Percentiles rank a stretch among this genome's conserved stretches.
These are phyloP conservation scores for Verasper variegatus DNA, from an alignment of 2,113 vertebrate genomes.

Conservation along the genomic window DNA sequence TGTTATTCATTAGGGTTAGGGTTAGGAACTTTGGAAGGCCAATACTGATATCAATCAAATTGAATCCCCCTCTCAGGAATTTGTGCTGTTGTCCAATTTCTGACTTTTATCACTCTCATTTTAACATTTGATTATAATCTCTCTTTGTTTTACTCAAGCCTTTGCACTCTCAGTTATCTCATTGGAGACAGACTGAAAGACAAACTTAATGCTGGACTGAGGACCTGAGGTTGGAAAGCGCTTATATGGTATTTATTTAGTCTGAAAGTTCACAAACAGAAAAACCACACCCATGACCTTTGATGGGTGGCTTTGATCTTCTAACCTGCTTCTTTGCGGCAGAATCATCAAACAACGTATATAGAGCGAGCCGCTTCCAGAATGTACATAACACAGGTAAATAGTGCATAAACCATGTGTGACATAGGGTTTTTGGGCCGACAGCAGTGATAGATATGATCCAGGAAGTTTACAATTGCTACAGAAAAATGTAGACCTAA, in stretches of 20 bases:
- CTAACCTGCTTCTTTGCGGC: background rate
- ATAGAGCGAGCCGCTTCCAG: too few relatives aligned
- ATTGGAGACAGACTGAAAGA: background rate
- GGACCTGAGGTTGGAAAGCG: background rate
- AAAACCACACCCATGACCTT: background rate
- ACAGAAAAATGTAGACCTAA: too few relatives aligned
- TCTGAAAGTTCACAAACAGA: background rate
- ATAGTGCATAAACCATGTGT: too few relatives aligned
- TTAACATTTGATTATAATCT: background rate
- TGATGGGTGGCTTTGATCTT: background rate
- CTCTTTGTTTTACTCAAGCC: background rate
- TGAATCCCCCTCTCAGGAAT: background rate
- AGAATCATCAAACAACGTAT: too few relatives aligned
- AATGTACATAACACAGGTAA: too few relatives aligned
- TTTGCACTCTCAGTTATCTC: background rate
- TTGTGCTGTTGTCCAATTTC: background rate
- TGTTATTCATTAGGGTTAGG: conserved; percentile 18
- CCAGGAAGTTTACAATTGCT: too few relatives aligned
- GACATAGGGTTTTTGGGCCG: too few relatives aligned
- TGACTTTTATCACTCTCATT: background rate
- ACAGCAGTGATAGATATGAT: too few relatives aligned
- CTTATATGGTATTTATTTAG: background rate
- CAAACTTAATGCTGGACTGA: too few relatives aligned
- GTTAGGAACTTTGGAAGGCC: background rate
- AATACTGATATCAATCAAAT: conserved; percentile 1